These are phyloP conservation scores for Lophura nycthemera DNA, from an alignment of 2,113 vertebrate genomes.

Conservation along the genomic window DNA sequence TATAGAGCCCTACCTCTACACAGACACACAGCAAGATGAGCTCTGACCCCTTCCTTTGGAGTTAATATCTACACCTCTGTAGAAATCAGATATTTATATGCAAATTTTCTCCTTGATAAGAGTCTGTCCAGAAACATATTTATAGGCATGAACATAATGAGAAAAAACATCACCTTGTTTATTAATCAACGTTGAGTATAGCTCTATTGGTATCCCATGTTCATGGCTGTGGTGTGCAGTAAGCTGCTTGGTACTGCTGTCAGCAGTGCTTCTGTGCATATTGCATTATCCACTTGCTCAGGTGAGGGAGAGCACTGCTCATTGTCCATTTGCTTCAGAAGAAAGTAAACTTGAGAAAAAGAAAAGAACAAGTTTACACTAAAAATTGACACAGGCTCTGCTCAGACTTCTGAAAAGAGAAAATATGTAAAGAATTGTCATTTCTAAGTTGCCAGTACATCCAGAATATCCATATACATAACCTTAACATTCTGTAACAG, in stretches of 20 bases:
- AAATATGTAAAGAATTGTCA: not conserved
- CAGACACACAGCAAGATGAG: not conserved
- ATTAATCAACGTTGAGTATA: not conserved
- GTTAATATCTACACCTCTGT: not conserved
- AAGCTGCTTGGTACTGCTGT: not conserved
- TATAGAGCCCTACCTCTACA: not conserved
- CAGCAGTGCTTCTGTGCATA: not conserved
- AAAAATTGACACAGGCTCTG: not conserved
- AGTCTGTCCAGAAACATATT: not conserved
- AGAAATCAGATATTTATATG: not conserved
- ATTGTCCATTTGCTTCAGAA: not conserved
- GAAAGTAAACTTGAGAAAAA: not conserved
- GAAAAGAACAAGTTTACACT: not conserved
- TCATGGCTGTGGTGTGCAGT: not conserved
- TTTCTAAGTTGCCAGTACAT: constrained; percentile 11
- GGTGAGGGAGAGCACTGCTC: fast-evolving
- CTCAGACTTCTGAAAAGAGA: not conserved
- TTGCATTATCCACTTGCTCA: not conserved
- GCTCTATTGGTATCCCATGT: not conserved
- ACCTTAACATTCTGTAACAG: constrained; percentile 9
- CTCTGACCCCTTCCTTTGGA: not conserved
- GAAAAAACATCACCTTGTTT: not conserved
- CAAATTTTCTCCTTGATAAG: not conserved
- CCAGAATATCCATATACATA: constrained; percentile 31
- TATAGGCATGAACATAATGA: not conserved